These are phyloP conservation scores for Molanna angustata DNA, from an alignment of 2,888 invertebrate genomes.

Conservation along the genomic window DNA sequence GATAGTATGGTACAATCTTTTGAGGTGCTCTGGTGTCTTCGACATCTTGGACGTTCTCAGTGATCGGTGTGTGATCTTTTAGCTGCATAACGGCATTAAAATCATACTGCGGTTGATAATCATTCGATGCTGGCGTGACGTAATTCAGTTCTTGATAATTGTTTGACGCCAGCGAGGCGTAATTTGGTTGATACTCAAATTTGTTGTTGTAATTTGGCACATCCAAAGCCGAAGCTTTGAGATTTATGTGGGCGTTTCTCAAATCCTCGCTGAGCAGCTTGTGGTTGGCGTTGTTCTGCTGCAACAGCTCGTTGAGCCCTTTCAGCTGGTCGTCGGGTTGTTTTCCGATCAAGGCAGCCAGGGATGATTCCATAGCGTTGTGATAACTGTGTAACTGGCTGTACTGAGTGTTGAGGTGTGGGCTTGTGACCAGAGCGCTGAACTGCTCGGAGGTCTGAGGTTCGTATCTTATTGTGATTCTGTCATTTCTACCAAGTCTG, in stretches of 20 bases:
- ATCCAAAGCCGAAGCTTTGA: constrained; percentile 28
- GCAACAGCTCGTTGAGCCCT: constrained; percentile 49
- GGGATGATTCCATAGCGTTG: constrained; percentile 36
- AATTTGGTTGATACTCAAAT: constrained; percentile 13
- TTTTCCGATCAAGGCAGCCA: constrained; percentile 50
- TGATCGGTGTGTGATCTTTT: constrained; percentile 49
- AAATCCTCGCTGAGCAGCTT: constrained; percentile 20
- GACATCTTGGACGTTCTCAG: constrained; percentile 48
- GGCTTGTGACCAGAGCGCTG: too few relatives aligned
- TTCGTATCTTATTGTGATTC: too few relatives aligned
- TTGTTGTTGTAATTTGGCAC: constrained; percentile 12
- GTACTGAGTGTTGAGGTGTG: constrained; percentile 8
- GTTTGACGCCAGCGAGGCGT: constrained; percentile 1
- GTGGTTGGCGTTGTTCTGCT: constrained; percentile 35
- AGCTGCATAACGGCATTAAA: constrained; percentile 30
- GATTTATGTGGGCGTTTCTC: constrained; percentile 23
- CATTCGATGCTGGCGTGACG: neutral
- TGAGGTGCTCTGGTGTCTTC: constrained; percentile 42
- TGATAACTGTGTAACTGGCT: constrained; percentile 20
- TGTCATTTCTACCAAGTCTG: too few relatives aligned
- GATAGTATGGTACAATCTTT: constrained; percentile 35
- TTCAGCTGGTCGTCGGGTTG: constrained; percentile 50
- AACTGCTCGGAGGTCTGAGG: too few relatives aligned
- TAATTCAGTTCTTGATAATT: too few relatives aligned
- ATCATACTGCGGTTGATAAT: neutral